A percentile compares a stretch with the other conserved stretches of the same genome.
Conservation (phyloP, 2,113 vertebrate genomes). For the Plestiodon gilberti region DNA sequence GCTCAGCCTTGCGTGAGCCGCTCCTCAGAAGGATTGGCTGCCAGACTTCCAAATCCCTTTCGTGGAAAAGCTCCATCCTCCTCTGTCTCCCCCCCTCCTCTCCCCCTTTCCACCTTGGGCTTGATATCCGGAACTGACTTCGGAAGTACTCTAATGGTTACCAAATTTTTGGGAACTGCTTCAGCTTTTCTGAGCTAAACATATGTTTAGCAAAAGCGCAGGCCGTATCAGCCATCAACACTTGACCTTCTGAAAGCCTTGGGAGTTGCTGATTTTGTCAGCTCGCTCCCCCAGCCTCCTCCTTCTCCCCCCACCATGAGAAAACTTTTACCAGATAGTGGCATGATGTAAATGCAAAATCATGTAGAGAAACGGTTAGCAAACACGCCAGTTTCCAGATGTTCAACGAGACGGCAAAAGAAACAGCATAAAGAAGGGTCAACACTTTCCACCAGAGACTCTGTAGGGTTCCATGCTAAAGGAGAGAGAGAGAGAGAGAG, state of each 20-base stretch:
- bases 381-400: conserved; percentile 95
- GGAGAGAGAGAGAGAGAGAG: neutral
- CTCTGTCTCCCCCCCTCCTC: neutral
- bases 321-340: conserved; percentile 85
- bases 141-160: conserved; percentile 98
- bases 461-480: conserved; percentile 77
- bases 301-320: conserved; percentile 55
- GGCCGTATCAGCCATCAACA: conserved; percentile 92
- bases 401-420: conserved; percentile 83
- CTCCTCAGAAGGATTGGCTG: conserved; percentile 74
- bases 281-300: neutral
- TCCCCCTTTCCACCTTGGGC: conserved; percentile 76
- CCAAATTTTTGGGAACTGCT: conserved; percentile 93
- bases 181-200: conserved; percentile 84
- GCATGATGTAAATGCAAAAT: conserved; percentile 91
- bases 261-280: conserved; percentile 72
- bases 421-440: conserved; percentile 78
- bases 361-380: conserved; percentile 84
- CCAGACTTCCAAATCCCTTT: conserved; percentile 76
- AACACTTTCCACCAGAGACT: conserved; percentile 81
- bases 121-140: conserved; percentile 93
- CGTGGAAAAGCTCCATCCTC: conserved; percentile 65
- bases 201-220: conserved; percentile 84
- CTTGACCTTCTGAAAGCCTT: conserved; percentile 90
- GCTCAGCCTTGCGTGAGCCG: conserved; percentile 78